These are phyloP conservation scores for Corydoras maculifer DNA, from an alignment of 2,113 vertebrate genomes.

Conservation along the genomic window DNA sequence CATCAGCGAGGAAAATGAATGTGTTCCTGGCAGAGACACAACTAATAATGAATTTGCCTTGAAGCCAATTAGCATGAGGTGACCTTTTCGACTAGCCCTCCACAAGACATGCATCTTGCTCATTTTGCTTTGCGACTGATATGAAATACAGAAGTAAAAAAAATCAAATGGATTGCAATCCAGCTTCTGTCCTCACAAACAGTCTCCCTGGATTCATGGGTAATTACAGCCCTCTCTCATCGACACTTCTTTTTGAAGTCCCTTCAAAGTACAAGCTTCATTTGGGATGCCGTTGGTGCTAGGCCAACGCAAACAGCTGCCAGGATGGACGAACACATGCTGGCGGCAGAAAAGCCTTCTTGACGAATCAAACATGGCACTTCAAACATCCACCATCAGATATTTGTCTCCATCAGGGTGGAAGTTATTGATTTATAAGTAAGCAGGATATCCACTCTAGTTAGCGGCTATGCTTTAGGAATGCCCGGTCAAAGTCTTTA, in stretches of 20 bases:
- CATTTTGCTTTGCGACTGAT: constrained; percentile 9
- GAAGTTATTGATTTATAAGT: constrained; percentile 36
- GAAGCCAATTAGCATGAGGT: constrained; percentile 7
- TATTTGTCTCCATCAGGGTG: constrained; percentile 31
- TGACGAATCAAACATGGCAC: constrained; percentile 28
- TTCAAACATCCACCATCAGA: constrained; percentile 36
- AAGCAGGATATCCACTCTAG: constrained; percentile 9
- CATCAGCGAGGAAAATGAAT: neutral
- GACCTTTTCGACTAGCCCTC: neutral
- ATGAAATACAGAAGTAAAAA: constrained; percentile 18
- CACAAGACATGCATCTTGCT: constrained; percentile 5
- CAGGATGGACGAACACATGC: constrained; percentile 28
- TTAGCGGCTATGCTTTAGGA: constrained; percentile 6
- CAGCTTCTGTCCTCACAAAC: constrained; percentile 31
- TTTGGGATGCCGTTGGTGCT: constrained; percentile 41
- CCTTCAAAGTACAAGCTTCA: constrained; percentile 40
- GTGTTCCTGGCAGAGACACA: neutral
- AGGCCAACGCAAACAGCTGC: constrained; percentile 34
- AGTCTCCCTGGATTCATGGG: constrained; percentile 31
- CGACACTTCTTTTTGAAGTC: constrained; percentile 37
- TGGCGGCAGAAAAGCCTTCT: constrained; percentile 9
- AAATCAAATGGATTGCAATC: constrained; percentile 29
- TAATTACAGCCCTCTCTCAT: constrained; percentile 42
- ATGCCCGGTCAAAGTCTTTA: neutral
- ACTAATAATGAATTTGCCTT: neutral